Conservation (phyloP, 1,140 invertebrate genomes). For the Drosophila orosa region DNA sequence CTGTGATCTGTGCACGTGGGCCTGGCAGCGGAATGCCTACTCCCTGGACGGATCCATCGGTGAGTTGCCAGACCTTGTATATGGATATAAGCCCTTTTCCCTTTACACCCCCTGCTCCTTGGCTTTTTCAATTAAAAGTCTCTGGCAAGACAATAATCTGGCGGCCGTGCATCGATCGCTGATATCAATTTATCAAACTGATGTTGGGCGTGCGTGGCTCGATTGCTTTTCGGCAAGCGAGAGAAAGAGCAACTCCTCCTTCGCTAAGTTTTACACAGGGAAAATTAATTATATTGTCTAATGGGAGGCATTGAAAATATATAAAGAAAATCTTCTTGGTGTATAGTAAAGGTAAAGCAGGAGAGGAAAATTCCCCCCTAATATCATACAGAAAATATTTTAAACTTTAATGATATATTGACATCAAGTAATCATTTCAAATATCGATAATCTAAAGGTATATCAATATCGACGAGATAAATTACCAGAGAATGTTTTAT, state of each 20-base stretch:
- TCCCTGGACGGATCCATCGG: constrained; percentile 82
- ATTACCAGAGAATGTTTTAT: too few species aligned
- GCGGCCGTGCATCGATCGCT: constrained; percentile 68
- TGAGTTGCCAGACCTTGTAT: constrained; percentile 50
- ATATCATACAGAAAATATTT: too few species aligned
- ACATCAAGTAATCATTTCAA: too few species aligned
- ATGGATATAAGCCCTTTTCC: background rate
- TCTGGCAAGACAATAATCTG: constrained; percentile 71
- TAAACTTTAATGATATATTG: too few species aligned
- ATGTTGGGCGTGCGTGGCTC: constrained; percentile 80
- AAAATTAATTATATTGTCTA: constrained; percentile 8
- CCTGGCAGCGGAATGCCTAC: constrained; percentile 84
- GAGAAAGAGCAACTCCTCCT: constrained; percentile 29
- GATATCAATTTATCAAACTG: constrained; percentile 83
- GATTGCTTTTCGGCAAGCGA: constrained; percentile 76
- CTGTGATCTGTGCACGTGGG: constrained; percentile 90
- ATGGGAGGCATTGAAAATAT: background rate
- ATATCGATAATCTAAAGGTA: too few species aligned
- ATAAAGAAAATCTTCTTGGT: background rate
- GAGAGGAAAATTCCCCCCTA: too few species aligned
- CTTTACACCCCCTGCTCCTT: constrained; percentile 11
- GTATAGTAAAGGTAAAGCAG: too few species aligned
- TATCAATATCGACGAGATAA: too few species aligned
- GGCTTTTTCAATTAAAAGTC: constrained; percentile 78
- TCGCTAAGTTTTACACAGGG: constrained; percentile 3